Percentiles rank a stretch among this genome's conserved stretches.
phyloP scores from a whole-genome alignment of 2,797 vertebrate genomes.

The Oryzias sinensis region DNA sequence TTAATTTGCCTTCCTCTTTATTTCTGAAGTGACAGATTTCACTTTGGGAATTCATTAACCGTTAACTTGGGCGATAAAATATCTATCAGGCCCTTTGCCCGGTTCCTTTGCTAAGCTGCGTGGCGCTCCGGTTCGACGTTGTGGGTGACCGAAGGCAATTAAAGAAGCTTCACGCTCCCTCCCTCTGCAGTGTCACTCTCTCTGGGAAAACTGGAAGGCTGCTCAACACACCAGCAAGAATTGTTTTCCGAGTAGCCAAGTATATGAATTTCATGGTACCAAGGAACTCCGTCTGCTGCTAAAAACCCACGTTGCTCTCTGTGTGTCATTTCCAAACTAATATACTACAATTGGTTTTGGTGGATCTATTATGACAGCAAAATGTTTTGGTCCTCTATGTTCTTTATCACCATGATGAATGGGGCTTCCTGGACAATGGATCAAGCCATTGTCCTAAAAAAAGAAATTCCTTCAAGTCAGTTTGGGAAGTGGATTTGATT shows the following conservation, averaged over 20 bases:
- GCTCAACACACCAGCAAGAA: conserved; percentile 78
- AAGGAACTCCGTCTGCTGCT: conserved; percentile 70
- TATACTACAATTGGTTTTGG: conserved; percentile 82
- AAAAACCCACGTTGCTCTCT: conserved; percentile 69
- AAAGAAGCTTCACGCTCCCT: conserved; percentile 75
- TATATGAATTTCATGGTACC: conserved; percentile 81
- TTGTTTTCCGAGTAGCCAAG: conserved; percentile 81
- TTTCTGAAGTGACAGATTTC: conserved; percentile 95
- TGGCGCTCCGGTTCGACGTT: conserved; percentile 84
- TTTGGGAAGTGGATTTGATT: conserved; percentile 46
- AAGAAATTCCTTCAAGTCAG: conserved; percentile 39
- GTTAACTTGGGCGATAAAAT: conserved; percentile 96
- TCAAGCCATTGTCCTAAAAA: conserved; percentile 36
- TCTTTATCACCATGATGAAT: conserved; percentile 67
- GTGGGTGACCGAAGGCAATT: conserved; percentile 86
- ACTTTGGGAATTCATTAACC: conserved; percentile 97
- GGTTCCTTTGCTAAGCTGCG: conserved; percentile 84
- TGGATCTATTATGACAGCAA: conserved; percentile 74
- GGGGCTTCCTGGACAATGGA: conserved; percentile 41
- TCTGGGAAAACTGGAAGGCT: conserved; percentile 66
- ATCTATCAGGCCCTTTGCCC: conserved; percentile 83
- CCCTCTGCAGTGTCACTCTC: conserved; percentile 59
- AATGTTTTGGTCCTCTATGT: conserved; percentile 70
- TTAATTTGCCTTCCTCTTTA: conserved; percentile 85
- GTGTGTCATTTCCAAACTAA: conserved; percentile 76